Conservation (phyloP, 2,113 vertebrate species). For the Lampris megalopsis region DNA sequence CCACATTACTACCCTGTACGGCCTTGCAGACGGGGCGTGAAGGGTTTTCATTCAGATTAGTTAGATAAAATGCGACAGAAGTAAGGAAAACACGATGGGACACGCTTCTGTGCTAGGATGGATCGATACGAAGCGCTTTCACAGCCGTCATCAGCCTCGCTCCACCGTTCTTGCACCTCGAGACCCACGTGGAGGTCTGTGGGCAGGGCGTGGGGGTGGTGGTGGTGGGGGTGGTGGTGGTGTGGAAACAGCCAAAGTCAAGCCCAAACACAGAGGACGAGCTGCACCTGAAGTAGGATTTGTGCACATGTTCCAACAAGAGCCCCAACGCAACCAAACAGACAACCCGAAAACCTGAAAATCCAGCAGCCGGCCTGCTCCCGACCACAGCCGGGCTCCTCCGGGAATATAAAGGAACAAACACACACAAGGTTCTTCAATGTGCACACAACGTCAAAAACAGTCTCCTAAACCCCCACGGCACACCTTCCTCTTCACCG, state of each 20-base stretch:
- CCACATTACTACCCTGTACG: too few relatives aligned
- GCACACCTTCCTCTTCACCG: too few relatives aligned
- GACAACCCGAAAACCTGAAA: slow-evolving; percentile 65
- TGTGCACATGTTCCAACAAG: slow-evolving; percentile 70
- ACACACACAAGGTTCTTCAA: too few relatives aligned
- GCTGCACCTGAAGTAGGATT: slow-evolving; percentile 47
- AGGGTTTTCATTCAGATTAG: background rate
- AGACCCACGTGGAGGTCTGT: too few relatives aligned
- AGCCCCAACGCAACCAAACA: slow-evolving; percentile 51
- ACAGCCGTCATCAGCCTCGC: background rate
- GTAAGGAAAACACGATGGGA: background rate
- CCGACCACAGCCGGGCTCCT: slow-evolving; percentile 20
- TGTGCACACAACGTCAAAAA: too few relatives aligned
- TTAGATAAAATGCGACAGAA: background rate
- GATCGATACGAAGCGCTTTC: background rate
- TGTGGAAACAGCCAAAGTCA: slow-evolving; percentile 31
- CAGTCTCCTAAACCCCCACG: too few relatives aligned
- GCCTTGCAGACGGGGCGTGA: too few relatives aligned
- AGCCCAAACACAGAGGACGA: slow-evolving; percentile 8
- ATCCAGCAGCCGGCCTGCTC: slow-evolving; percentile 60
- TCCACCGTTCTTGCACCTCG: too few relatives aligned
- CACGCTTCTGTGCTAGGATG: background rate
- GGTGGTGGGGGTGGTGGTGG: too few relatives aligned
- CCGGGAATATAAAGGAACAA: too few relatives aligned
- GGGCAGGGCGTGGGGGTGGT: too few relatives aligned